Percentiles rank a stretch among this genome's conserved stretches.
Evolutionary conservation across 2,113 vertebrate genomes (phyloP).

Genomic region (Typhlomys cinereus): DNA sequence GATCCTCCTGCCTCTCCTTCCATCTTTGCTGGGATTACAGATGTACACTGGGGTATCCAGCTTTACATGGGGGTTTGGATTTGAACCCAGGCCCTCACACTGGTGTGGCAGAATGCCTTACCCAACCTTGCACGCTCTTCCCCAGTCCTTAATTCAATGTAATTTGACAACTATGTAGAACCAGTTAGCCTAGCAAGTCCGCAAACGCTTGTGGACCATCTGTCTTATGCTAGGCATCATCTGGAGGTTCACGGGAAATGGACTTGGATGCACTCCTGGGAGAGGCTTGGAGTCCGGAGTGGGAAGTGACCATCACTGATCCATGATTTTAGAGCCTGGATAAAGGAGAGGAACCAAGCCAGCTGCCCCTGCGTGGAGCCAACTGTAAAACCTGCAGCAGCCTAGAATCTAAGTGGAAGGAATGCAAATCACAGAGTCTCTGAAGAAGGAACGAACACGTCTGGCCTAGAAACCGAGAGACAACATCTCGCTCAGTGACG

Average conservation of each 20-base stretch:
- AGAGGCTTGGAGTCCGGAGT: background rate
- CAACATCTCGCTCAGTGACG: background rate
- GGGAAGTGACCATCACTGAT: background rate
- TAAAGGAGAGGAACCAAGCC: background rate
- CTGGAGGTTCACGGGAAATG: background rate
- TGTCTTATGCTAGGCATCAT: background rate
- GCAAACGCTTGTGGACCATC: background rate
- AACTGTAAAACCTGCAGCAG: background rate
- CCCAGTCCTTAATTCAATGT: background rate
- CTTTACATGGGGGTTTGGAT: too few species aligned
- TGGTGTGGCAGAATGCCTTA: too few species aligned
- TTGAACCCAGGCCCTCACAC: too few species aligned
- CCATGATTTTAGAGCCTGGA: background rate
- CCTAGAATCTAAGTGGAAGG: background rate
- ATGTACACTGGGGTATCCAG: too few species aligned
- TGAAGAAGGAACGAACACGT: background rate
- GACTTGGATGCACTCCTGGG: background rate
- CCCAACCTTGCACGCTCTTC: too few species aligned
- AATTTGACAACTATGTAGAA: background rate
- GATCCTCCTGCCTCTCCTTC: too few species aligned
- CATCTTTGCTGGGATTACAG: too few species aligned
- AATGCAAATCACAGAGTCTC: background rate
- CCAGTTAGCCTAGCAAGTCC: background rate
- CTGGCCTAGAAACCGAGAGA: background rate
- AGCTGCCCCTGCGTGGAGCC: background rate